phyloP scores from a whole-genome alignment of 2,797 vertebrate genomes.

The Alosa sapidissima region DNA sequence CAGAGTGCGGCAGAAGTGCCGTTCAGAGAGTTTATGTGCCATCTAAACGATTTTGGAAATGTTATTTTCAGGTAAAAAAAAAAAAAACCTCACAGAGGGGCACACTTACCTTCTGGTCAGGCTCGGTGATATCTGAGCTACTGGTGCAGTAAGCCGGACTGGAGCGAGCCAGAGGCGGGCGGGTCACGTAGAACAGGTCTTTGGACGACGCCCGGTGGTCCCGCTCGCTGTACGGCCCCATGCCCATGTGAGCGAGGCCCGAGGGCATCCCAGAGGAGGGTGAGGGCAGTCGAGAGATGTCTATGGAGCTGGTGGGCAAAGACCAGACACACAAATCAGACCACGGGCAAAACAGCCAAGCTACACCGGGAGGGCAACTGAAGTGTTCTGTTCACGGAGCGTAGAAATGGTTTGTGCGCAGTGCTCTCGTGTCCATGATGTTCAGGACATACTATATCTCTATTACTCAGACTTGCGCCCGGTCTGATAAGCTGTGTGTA shows the following conservation, averaged over 20 bases:
- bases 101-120: slow-evolving; percentile 82
- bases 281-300: slow-evolving; percentile 90
- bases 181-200: slow-evolving; percentile 91
- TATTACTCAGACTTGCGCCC: neutral
- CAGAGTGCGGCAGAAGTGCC: no score
- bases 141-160: slow-evolving; percentile 96
- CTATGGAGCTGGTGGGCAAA: slow-evolving; percentile 81
- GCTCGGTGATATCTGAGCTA: slow-evolving; percentile 97
- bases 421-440: no score
- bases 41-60: no score
- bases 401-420: no score
- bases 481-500: neutral
- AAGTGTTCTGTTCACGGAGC: no score
- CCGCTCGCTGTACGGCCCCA: slow-evolving; percentile 73
- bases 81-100: no score
- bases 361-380: no score
- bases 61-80: no score
- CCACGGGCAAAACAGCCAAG: slow-evolving; percentile 19
- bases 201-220: slow-evolving; percentile 83
- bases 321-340: slow-evolving; percentile 58
- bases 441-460: no score
- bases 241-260: slow-evolving; percentile 74
- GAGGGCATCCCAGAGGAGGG: slow-evolving; percentile 80
- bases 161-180: slow-evolving; percentile 89
- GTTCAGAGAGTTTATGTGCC: no score